phyloP scores from a whole-genome alignment of 2,797 vertebrate species.

The Perodicticus potto region DNA sequence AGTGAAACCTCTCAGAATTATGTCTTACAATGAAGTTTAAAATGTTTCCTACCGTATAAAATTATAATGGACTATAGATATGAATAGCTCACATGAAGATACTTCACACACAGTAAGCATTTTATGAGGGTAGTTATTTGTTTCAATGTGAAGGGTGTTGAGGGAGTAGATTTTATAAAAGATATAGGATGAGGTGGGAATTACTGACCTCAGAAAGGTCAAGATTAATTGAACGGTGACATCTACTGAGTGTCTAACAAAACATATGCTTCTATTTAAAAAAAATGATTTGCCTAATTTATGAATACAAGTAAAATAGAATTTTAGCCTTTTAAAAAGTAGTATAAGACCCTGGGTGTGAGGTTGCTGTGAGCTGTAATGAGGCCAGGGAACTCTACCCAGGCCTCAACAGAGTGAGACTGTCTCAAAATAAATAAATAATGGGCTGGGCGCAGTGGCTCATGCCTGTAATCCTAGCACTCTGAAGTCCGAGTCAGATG shows the following conservation, averaged over 20 bases:
- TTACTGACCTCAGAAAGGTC: neutral
- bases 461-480: no score
- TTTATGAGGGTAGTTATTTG: neutral
- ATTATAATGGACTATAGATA: neutral
- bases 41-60: neutral
- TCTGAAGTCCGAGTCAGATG: no score
- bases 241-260: neutral
- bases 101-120: neutral
- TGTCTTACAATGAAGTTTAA: neutral
- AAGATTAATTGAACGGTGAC: neutral
- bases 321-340: neutral
- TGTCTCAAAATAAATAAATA: no score
- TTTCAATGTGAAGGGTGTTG: neutral
- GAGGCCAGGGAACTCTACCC: no score
- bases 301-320: neutral
- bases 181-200: neutral
- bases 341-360: no score
- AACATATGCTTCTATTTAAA: neutral
- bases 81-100: neutral
- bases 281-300: neutral
- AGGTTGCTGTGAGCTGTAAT: no score
- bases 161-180: neutral
- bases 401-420: no score
- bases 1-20: neutral
- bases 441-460: no score